Evolutionary conservation across 2,888 invertebrate genomes (phyloP).

Genomic region (Cryptocephalus primarius): DNA sequence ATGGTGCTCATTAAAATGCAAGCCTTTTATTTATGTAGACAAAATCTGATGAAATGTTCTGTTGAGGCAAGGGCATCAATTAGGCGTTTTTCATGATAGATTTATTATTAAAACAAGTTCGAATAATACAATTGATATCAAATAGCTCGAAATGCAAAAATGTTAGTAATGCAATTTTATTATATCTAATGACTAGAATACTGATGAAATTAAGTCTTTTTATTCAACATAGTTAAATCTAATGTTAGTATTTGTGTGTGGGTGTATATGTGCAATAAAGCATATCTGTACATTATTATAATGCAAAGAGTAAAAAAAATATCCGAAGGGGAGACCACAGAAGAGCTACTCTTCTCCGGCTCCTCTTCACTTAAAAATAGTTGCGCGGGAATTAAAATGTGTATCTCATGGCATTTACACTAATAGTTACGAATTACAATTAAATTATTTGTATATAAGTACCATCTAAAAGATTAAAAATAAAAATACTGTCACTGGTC

Average conservation of each 20-base stretch:
- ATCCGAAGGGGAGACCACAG: background rate
- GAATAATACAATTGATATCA: too few species aligned
- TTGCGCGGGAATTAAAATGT: background rate
- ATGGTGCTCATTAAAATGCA: too few species aligned
- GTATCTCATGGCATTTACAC: too few species aligned
- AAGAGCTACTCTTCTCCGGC: background rate
- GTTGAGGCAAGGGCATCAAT: too few species aligned
- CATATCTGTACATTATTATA: background rate
- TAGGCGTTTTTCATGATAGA: too few species aligned
- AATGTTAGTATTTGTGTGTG: conserved; percentile 14
- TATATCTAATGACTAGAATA: conserved; percentile 32
- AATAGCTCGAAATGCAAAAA: too few species aligned
- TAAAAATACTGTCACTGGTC: too few species aligned
- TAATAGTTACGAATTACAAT: too few species aligned
- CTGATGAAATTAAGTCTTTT: conserved; percentile 32
- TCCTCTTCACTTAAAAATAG: conserved; percentile 1
- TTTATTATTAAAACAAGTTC: conserved; percentile 1
- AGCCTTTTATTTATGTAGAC: too few species aligned
- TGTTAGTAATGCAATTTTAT: too few species aligned
- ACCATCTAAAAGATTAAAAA: conserved; percentile 1
- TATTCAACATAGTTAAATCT: conserved; percentile 16
- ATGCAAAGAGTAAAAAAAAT: conserved; percentile 1
- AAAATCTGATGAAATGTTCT: too few species aligned
- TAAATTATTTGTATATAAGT: conserved; percentile 4
- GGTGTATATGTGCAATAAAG: background rate